Base-by-base conservation (phyloP, 2,113 vertebrate species). In the Gymnogyps californianus region DNA sequence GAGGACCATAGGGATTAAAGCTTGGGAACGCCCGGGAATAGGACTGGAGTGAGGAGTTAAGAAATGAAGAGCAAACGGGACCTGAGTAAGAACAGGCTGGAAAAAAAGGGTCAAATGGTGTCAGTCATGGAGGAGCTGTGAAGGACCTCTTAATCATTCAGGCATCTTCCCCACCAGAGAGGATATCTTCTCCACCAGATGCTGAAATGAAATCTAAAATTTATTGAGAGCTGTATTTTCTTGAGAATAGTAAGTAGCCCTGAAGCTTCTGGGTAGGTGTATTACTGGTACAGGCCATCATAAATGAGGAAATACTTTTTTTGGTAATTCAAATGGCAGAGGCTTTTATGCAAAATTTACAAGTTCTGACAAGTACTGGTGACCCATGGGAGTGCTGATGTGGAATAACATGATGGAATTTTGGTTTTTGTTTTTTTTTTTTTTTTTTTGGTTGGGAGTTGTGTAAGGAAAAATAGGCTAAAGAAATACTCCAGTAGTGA, bases 221-320 rank as follows among this genome's bases (percentile, higher is more conserved):
- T 31, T 51, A 16, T 42, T 40, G 47, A 52, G 40, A 29, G 9
- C 16, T 89, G 7, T 62, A 16, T 62, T 71, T 47, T 29, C 31
- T 22, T 52, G 16, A 21, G 28, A 28, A 46, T 2, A 22, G 2
- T 16, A 24, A 42, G 20, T 31, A 59, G 9, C 20, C 40, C 22
- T 54, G 26, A 32, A 64, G 38, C 20, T 36, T 54, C 26, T 16
- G 9, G 16, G 6, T 24, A 14, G 42, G 14, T 52, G 11, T 61
- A 4, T 72, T 3, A 2, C 58, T 62, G 49, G 16, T 28, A 52
- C 12, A 29, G 6, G 16, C 4, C 1, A 0, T 38, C 32, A 18
- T 47, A 44, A 74, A 25, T 18, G 18, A 70, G 7, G 59, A 52
- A 38, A 24, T 52, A 7, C 8, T 42, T 71, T 26, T 47, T 20